phyloP scores from a whole-genome alignment of 2,888 invertebrate genomes.

The Phalera bucephala region DNA sequence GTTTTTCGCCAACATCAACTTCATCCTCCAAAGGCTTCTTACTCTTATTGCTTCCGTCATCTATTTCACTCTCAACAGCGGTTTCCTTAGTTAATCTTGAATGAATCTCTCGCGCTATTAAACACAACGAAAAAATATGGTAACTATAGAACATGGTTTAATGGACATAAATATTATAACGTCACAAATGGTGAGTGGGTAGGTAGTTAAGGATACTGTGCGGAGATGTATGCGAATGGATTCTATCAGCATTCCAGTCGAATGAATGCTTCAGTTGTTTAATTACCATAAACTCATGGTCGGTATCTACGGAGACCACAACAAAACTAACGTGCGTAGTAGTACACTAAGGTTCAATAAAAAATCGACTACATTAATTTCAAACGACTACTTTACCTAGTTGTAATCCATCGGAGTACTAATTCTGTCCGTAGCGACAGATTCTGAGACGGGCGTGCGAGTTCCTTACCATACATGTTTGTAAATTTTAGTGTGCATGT shows the following conservation, averaged over 20 bases:
- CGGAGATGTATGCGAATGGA: slow-evolving; percentile 33
- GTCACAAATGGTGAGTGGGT: slow-evolving; percentile 55
- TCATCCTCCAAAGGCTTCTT: slow-evolving; percentile 50
- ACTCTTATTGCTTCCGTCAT: slow-evolving; percentile 56
- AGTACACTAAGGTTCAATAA: slow-evolving; percentile 47
- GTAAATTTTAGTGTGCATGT: not conserved
- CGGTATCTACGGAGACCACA: slow-evolving; percentile 60
- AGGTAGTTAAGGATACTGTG: slow-evolving; percentile 36
- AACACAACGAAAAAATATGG: slow-evolving; percentile 56
- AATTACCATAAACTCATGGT: slow-evolving; percentile 55
- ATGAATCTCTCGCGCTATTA: slow-evolving; percentile 79
- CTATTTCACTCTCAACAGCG: slow-evolving; percentile 73
- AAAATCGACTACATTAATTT: slow-evolving; percentile 59
- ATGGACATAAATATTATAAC: slow-evolving; percentile 51
- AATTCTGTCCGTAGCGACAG: slow-evolving; percentile 27
- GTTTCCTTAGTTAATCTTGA: slow-evolving; percentile 74
- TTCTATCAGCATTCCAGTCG: slow-evolving; percentile 65
- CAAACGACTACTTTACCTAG: slow-evolving; percentile 64
- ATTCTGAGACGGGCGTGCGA: slow-evolving; percentile 19
- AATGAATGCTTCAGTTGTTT: slow-evolving; percentile 63
- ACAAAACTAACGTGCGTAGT: slow-evolving; percentile 64
- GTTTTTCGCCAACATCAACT: slow-evolving; percentile 28
- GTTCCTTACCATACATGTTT: slow-evolving; percentile 41
- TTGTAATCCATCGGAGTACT: slow-evolving; percentile 34
- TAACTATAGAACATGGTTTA: slow-evolving; percentile 46